Conservation (phyloP, 2,113 vertebrate genomes). For the Phalacrocorax carbo region DNA sequence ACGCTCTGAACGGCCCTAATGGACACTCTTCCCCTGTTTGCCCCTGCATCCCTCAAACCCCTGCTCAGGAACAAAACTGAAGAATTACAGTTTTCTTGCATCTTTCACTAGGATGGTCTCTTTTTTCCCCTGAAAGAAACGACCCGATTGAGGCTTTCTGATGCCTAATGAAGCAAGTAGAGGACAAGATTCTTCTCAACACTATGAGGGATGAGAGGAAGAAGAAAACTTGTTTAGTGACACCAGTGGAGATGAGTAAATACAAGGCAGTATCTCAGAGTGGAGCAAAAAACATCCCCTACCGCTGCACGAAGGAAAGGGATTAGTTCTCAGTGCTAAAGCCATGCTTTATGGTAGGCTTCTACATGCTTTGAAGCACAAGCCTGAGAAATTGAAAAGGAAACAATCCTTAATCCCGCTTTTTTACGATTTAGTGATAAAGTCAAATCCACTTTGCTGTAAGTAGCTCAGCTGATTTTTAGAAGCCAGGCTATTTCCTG, state of each 20-base stretch:
- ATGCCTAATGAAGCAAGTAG: neutral
- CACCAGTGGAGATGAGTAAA: neutral
- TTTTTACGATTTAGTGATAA: slow-evolving; percentile 55
- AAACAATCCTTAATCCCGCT: slow-evolving; percentile 59
- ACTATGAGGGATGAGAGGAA: neutral
- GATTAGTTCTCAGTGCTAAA: neutral
- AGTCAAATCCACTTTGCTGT: slow-evolving; percentile 59
- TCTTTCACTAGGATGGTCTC: neutral
- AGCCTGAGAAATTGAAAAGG: slow-evolving; percentile 50
- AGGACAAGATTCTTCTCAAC: neutral
- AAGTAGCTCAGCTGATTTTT: slow-evolving; percentile 54
- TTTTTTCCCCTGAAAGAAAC: neutral
- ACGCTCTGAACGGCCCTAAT: neutral
- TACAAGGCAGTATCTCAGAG: neutral
- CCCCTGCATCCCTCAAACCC: neutral
- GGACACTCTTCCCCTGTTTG: neutral
- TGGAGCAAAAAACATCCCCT: neutral
- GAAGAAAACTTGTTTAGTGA: neutral
- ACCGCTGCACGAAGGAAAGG: neutral
- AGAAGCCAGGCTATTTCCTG: slow-evolving; percentile 20
- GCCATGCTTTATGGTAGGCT: neutral
- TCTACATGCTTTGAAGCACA: slow-evolving; percentile 32
- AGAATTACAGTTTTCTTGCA: neutral
- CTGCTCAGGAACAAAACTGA: neutral
- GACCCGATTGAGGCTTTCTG: rapidly evolving